A percentile compares a stretch with the other conserved stretches of the same genome.
phyloP scores from a whole-genome alignment of 2,888 invertebrate species.

The Ormyrus pomaceus region DNA sequence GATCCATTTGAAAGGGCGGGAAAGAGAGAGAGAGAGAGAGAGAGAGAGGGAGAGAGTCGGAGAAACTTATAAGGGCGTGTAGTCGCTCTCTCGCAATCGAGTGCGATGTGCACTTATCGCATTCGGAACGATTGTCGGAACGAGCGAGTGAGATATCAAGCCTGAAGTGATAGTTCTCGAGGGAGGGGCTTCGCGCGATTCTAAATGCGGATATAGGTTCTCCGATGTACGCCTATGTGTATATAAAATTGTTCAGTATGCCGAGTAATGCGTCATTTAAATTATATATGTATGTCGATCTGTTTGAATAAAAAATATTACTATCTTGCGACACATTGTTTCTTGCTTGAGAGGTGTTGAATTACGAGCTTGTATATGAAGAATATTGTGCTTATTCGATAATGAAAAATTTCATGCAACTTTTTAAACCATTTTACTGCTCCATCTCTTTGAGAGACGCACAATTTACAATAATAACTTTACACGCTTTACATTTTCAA shows the following conservation, averaged over 20 bases:
- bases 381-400: no score
- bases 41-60: background rate
- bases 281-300: background rate
- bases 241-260: background rate
- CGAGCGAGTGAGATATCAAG: constrained; percentile 66
- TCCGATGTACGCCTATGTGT: constrained; percentile 2
- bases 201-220: constrained; percentile 9
- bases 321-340: no score
- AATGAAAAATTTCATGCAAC: no score
- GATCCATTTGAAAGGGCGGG: constrained; percentile 6
- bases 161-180: constrained; percentile 60
- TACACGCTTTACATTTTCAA: no score
- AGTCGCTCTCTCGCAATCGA: constrained; percentile 36
- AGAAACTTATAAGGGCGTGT: constrained; percentile 35
- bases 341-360: no score
- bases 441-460: no score
- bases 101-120: constrained; percentile 53
- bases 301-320: no score
- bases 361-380: no score
- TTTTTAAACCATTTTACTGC: no score
- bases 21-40: background rate
- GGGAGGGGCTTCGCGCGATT: constrained; percentile 47
- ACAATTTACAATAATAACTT: no score
- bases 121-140: constrained; percentile 59
- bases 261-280: background rate